Percentiles rank a stretch among this genome's conserved stretches.
Conservation (phyloP, 1,140 invertebrate genomes). For the Nebria ingens region DNA sequence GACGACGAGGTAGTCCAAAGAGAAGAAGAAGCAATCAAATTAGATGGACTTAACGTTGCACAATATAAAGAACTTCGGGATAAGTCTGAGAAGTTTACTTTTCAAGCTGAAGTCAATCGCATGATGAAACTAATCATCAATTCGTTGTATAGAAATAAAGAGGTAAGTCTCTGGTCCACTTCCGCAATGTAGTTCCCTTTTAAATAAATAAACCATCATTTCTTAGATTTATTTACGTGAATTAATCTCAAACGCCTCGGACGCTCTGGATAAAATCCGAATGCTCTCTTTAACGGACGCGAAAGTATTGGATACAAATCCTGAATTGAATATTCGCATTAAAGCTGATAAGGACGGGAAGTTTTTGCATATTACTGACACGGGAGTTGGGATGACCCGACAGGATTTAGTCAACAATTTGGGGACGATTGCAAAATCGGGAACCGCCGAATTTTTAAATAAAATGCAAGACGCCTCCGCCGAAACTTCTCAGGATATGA, state of each 20-base stretch:
- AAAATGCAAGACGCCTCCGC: conserved; percentile 74
- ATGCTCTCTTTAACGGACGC: conserved; percentile 84
- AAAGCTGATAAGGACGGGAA: conserved; percentile 96
- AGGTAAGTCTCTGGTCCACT: no score
- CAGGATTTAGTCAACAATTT: conserved; percentile 91
- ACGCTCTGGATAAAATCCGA: conserved; percentile 92
- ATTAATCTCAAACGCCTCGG: conserved; percentile 94
- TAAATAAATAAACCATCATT: conserved; percentile 16
- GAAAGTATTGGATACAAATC: conserved; percentile 60
- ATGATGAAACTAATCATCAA: conserved; percentile 99
- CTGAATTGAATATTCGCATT: conserved; percentile 84
- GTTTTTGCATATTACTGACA: conserved; percentile 89
- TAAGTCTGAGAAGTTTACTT: conserved; percentile 85
- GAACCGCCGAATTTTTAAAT: conserved; percentile 93
- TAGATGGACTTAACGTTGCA: conserved; percentile 90
- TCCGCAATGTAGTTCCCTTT: no score
- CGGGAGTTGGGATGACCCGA: conserved; percentile 97
- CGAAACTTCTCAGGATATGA: conserved; percentile 50
- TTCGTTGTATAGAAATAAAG: conserved; percentile 96
- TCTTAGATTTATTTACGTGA: conserved; percentile 89
- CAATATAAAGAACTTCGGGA: conserved; percentile 87
- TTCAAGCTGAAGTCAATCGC: conserved; percentile 94
- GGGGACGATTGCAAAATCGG: conserved; percentile 98
- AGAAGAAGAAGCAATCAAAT: conserved; percentile 94
- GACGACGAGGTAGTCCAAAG: conserved; percentile 70